These are phyloP conservation scores for Crambe crambe DNA, from an alignment of 37 sponge, comb jelly and placozoan genomes.

Conservation along the genomic window DNA sequence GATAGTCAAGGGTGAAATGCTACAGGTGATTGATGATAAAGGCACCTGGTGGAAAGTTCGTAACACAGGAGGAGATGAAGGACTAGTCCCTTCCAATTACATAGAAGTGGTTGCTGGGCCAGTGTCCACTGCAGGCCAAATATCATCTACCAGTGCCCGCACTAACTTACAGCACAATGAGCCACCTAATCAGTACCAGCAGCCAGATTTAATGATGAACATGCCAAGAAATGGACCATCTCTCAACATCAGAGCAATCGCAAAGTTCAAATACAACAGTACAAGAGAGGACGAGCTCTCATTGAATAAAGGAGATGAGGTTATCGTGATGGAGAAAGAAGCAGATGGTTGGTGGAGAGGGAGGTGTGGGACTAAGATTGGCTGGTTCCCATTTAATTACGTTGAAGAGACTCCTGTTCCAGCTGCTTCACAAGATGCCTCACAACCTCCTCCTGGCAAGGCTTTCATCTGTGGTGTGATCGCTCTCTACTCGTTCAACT, in stretches of 20 bases:
- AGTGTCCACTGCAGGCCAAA: not conserved
- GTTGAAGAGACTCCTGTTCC: slow-evolving; percentile 70
- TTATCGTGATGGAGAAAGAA: slow-evolving; percentile 90
- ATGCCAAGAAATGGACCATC: slow-evolving; percentile 13
- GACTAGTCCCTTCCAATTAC: slow-evolving; percentile 88
- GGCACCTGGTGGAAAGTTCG: slow-evolving; percentile 87
- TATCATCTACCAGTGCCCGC: not conserved
- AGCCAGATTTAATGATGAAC: slow-evolving; percentile 64
- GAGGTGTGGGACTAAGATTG: slow-evolving; percentile 55
- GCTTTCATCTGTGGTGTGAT: slow-evolving; percentile 68
- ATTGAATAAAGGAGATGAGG: slow-evolving; percentile 83
- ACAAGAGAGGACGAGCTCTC: slow-evolving; percentile 82
- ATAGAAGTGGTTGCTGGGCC: slow-evolving; percentile 27
- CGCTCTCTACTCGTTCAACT: slow-evolving; percentile 78
- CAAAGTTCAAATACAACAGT: slow-evolving; percentile 72
- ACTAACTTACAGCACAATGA: slow-evolving; percentile 38
- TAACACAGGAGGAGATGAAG: slow-evolving; percentile 56
- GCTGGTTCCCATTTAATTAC: slow-evolving; percentile 96
- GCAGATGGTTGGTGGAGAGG: slow-evolving; percentile 98
- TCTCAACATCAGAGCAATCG: slow-evolving; percentile 68
- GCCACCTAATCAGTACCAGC: slow-evolving; percentile 60
- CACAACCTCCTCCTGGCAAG: slow-evolving; percentile 9
- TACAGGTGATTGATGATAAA: slow-evolving; percentile 60
- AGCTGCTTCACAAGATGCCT: not conserved
- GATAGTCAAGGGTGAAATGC: slow-evolving; percentile 72